These are phyloP conservation scores for Callipepla squamata DNA, from an alignment of 2,113 vertebrate genomes.

Conservation along the genomic window DNA sequence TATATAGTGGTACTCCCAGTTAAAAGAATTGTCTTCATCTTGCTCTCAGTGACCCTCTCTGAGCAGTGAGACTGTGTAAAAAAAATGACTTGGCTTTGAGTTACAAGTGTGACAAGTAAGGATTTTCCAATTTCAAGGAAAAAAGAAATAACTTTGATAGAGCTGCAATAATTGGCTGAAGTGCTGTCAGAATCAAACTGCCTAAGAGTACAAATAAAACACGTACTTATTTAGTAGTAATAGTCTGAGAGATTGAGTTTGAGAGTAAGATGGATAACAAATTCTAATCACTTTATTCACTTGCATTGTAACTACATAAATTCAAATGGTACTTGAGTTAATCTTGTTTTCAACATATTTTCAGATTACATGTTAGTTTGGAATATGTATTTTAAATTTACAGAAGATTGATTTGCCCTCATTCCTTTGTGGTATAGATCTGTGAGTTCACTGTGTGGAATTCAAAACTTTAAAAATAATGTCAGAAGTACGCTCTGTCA, in stretches of 20 bases:
- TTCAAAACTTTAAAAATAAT: not conserved
- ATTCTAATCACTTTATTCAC: not conserved
- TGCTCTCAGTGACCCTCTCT: constrained; percentile 3
- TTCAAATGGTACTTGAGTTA: not conserved
- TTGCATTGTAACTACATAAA: not conserved
- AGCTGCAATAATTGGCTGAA: not conserved
- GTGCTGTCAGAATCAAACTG: not conserved
- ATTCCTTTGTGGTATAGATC: constrained; percentile 7
- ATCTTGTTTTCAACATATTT: constrained; percentile 35
- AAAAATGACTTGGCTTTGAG: not conserved
- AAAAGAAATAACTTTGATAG: not conserved
- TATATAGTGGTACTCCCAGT: not conserved
- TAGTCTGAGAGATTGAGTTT: not conserved
- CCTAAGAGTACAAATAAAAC: not conserved
- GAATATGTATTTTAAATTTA: not conserved
- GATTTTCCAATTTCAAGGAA: not conserved
- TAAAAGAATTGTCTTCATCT: constrained; percentile 1
- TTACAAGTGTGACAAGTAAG: not conserved
- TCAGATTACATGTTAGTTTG: not conserved
- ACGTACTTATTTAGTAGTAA: not conserved
- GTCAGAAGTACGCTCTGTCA: not conserved
- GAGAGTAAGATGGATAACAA: constrained; percentile 6
- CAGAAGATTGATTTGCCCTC: not conserved
- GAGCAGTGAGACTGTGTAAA: constrained; percentile 8
- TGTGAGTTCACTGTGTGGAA: not conserved